phyloP scores from a whole-genome alignment of 1,140 invertebrate species.

The Brachionus sp. region DNA sequence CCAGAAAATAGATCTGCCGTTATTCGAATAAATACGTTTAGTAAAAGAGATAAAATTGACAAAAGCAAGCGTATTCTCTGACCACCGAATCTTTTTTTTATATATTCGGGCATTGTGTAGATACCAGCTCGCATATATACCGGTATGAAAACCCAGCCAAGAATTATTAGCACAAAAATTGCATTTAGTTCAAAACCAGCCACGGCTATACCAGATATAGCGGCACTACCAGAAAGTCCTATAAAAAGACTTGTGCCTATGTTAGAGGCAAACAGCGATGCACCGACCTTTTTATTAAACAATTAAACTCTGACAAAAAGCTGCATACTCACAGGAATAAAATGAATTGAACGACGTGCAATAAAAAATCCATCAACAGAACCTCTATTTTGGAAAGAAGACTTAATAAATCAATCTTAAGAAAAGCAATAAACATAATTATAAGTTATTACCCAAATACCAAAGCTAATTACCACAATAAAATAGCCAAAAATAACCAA shows the following conservation, averaged over 20 bases:
- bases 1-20: slow-evolving; percentile 65
- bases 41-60: slow-evolving; percentile 63
- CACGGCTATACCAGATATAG: slow-evolving; percentile 60
- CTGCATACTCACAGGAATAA: background rate
- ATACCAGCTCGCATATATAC: slow-evolving; percentile 60
- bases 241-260: slow-evolving; percentile 66
- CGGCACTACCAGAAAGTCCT: slow-evolving; percentile 61
- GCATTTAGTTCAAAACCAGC: slow-evolving; percentile 63
- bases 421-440: background rate
- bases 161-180: slow-evolving; percentile 57
- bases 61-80: slow-evolving; percentile 64
- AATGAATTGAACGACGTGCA: background rate
- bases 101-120: slow-evolving; percentile 66
- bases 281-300: slow-evolving; percentile 61
- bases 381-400: slow-evolving; percentile 25
- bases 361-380: slow-evolving; percentile 18
- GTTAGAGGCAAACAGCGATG: slow-evolving; percentile 66
- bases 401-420: background rate
- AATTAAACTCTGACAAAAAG: background rate
- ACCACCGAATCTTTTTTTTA: slow-evolving; percentile 64
- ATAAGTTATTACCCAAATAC: slow-evolving; percentile 20
- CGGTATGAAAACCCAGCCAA: slow-evolving; percentile 63
- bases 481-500: slow-evolving; percentile 12
- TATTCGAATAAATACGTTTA: slow-evolving; percentile 67
- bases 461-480: background rate